A percentile compares a stretch with the other conserved stretches of the same genome.
Conservation (phyloP, 1,140 invertebrate genomes). For the Arion vulgaris region DNA sequence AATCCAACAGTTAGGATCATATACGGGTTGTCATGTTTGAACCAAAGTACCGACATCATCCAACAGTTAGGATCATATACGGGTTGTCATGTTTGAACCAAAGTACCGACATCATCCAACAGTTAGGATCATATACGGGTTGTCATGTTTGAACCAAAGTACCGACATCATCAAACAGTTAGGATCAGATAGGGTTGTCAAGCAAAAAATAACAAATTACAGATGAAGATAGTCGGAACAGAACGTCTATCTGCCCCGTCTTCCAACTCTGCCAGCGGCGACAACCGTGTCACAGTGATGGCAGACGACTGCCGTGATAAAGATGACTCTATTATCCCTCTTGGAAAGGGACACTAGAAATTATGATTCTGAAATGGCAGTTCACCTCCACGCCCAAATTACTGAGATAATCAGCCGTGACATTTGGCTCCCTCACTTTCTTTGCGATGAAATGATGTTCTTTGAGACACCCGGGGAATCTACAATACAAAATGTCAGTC, state of each 20-base stretch:
- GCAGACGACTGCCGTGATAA: not conserved
- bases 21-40: too few species aligned
- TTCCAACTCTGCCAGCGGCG: not conserved
- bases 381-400: not conserved
- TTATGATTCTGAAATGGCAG: not conserved
- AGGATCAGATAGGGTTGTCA: not conserved
- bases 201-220: not conserved
- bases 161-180: too few species aligned
- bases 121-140: too few species aligned
- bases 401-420: not conserved
- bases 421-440: not conserved
- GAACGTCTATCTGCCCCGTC: not conserved
- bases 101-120: too few species aligned
- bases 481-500: not conserved
- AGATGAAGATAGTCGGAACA: not conserved
- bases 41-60: too few species aligned
- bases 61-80: too few species aligned
- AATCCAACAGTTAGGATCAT: too few species aligned
- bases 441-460: not conserved
- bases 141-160: too few species aligned
- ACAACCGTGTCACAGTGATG: not conserved
- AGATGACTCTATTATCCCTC: not conserved
- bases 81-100: too few species aligned
- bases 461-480: not conserved
- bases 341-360: slow-evolving; percentile 2